phyloP scores from a whole-genome alignment of 1,140 invertebrate species.

The Apis dorsata region DNA sequence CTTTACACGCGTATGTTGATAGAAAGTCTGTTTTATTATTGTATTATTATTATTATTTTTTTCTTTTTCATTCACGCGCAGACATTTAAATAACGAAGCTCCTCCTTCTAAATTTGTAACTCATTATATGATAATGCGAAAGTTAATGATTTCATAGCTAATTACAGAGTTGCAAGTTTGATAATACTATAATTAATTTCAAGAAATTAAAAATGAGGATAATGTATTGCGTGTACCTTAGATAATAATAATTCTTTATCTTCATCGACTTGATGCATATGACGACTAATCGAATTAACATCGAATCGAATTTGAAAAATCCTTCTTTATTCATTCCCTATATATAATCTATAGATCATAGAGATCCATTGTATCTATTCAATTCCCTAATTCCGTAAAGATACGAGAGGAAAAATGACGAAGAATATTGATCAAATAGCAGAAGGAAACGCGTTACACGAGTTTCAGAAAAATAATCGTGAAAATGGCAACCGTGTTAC shows the following conservation, averaged over 20 bases:
- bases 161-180: background rate
- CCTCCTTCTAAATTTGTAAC: background rate
- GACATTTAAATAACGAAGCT: background rate
- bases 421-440: background rate
- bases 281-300: no score
- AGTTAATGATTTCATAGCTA: background rate
- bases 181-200: no score
- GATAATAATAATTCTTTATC: no score
- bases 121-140: background rate
- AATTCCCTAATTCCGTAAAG: background rate
- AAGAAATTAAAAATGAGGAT: background rate
- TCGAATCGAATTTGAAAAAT: no score
- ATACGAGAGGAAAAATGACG: background rate
- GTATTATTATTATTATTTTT: background rate
- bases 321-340: no score
- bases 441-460: background rate
- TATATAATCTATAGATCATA: no score
- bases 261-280: no score
- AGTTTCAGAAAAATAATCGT: slow-evolving; percentile 18
- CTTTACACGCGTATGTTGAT: background rate
- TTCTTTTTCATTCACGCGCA: background rate
- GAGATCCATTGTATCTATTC: background rate
- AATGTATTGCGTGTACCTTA: background rate
- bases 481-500: background rate
- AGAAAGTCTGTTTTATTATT: background rate